phyloP scores from a whole-genome alignment of 2,113 vertebrate species.

The Jacana jacana region DNA sequence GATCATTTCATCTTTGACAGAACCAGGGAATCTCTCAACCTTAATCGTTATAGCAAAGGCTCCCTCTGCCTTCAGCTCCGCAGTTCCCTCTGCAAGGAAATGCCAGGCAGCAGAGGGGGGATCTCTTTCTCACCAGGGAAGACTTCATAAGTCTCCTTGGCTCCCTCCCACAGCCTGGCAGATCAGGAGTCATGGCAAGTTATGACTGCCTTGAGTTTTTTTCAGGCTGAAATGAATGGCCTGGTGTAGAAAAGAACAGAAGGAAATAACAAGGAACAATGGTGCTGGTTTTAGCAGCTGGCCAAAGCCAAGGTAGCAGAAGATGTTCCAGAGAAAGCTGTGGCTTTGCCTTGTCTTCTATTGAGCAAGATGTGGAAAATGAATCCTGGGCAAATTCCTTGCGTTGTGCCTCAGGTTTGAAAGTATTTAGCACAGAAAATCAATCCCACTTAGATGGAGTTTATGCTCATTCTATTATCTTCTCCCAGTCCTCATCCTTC shows the following conservation, averaged over 20 bases:
- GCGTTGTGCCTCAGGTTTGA: neutral
- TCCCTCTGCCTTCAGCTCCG: conserved; percentile 28
- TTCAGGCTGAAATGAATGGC: neutral
- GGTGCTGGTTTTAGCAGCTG: neutral
- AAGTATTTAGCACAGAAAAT: neutral
- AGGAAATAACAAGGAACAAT: neutral
- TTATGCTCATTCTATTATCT: neutral
- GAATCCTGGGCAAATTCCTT: neutral
- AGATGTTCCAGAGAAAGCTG: neutral
- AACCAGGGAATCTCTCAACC: neutral
- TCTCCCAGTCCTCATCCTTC: neutral
- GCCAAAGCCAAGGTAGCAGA: neutral
- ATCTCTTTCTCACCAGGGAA: neutral
- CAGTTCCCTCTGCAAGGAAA: neutral
- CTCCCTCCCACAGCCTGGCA: neutral
- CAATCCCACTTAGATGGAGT: neutral
- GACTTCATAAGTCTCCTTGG: neutral
- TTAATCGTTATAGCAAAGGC: neutral
- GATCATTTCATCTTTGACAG: neutral
- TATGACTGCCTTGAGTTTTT: neutral
- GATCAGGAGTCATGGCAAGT: neutral
- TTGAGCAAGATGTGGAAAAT: neutral
- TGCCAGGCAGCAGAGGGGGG: neutral
- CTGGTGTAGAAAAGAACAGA: neutral
- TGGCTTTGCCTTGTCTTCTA: neutral